Conservation (phyloP, 2,888 invertebrate genomes). For the Patella caerulea region DNA sequence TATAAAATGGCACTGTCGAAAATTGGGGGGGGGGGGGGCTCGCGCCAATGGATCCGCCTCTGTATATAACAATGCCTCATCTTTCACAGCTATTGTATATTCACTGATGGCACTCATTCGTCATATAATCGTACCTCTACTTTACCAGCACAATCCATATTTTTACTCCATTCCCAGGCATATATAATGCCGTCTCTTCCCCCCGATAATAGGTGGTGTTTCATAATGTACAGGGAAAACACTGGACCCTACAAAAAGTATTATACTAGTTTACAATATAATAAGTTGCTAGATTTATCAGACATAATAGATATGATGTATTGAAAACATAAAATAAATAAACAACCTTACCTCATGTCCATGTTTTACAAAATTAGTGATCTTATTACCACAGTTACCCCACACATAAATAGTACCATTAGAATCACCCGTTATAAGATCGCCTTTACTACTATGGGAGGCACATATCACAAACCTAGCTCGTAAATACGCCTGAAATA, state of each 20-base stretch:
- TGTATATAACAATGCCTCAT: not conserved
- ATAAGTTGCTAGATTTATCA: not conserved
- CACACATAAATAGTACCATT: constrained; percentile 70
- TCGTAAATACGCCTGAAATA: constrained; percentile 57
- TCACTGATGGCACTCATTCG: not conserved
- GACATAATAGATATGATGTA: not conserved
- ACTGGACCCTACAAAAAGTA: constrained; percentile 60
- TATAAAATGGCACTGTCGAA: no score
- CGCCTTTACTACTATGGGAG: constrained; percentile 59
- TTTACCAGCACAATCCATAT: constrained; percentile 59
- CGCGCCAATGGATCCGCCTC: no score
- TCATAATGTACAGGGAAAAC: constrained; percentile 50
- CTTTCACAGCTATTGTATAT: no score
- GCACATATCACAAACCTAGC: constrained; percentile 62
- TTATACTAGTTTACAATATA: not conserved
- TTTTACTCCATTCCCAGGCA: constrained; percentile 61
- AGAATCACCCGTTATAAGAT: constrained; percentile 68
- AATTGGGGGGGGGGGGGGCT: no score
- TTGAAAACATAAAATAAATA: not conserved
- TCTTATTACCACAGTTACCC: constrained; percentile 61
- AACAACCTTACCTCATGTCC: constrained; percentile 64
- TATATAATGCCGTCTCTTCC: constrained; percentile 62
- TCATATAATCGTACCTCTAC: constrained; percentile 43
- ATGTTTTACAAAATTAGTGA: constrained; percentile 68
- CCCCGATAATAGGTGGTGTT: constrained; percentile 56